These are phyloP conservation scores for Eptesicus fuscus DNA, from an alignment of 2,113 vertebrate genomes.

Conservation along the genomic window DNA sequence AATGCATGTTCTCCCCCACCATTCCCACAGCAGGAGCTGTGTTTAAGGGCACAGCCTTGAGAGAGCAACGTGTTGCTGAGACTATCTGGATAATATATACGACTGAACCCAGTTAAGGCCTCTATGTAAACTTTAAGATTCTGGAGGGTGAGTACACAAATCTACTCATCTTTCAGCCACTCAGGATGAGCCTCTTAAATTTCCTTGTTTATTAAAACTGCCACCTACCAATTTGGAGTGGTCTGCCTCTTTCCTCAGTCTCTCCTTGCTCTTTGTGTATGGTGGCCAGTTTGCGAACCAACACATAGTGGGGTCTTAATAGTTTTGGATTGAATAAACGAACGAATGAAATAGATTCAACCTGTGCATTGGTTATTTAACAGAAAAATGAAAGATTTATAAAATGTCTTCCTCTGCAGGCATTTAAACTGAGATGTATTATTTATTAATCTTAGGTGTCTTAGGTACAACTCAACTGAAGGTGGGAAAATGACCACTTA, in stretches of 20 bases:
- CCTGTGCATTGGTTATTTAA: neutral
- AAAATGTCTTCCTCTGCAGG: neutral
- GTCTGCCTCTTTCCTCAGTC: neutral
- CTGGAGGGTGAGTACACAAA: neutral
- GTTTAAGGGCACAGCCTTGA: neutral
- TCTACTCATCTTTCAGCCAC: neutral
- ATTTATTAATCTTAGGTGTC: neutral
- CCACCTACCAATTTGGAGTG: neutral
- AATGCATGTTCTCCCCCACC: neutral
- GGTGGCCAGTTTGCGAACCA: neutral
- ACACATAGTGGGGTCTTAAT: neutral
- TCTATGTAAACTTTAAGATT: neutral
- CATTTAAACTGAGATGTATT: neutral
- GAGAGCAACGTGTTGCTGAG: neutral
- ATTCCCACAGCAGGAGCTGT: neutral
- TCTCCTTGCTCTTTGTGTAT: neutral
- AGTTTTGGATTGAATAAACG: neutral
- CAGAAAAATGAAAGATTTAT: neutral
- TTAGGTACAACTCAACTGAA: neutral
- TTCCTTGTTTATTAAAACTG: neutral
- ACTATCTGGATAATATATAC: neutral
- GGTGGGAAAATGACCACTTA: neutral
- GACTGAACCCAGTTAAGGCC: neutral
- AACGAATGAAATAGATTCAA: constrained; percentile 1
- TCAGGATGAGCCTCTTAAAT: neutral